phyloP scores from a whole-genome alignment of 2,797 vertebrate genomes.

The Anguilla megastoma region DNA sequence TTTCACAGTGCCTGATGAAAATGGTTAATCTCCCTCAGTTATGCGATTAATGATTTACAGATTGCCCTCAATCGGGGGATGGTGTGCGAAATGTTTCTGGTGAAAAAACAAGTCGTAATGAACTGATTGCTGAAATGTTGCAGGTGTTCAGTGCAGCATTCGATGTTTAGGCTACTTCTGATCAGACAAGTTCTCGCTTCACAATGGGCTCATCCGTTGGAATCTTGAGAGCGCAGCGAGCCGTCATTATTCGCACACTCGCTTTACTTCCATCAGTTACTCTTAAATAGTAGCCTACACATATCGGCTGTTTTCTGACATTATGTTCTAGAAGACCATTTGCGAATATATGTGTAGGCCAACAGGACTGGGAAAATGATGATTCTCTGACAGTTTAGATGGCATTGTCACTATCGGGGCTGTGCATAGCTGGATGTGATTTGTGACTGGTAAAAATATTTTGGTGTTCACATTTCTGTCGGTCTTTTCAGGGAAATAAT shows the following conservation, averaged over 20 bases:
- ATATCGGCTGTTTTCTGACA: not conserved
- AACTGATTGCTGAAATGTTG: not conserved
- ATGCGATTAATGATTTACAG: constrained; percentile 11
- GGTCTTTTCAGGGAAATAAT: not conserved
- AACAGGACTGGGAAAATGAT: too few species aligned
- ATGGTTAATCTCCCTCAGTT: not conserved
- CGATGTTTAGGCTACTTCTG: not conserved
- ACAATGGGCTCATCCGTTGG: not conserved
- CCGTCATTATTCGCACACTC: not conserved
- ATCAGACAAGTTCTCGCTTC: not conserved
- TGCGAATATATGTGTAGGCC: too few species aligned
- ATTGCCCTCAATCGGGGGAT: not conserved
- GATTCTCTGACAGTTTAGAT: too few species aligned
- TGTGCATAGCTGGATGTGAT: too few species aligned
- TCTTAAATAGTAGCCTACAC: not conserved
- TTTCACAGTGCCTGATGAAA: not conserved
- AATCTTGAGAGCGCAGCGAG: not conserved
- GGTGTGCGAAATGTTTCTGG: not conserved
- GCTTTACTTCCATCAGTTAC: not conserved
- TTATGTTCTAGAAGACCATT: not conserved
- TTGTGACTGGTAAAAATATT: too few species aligned
- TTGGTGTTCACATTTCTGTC: too few species aligned
- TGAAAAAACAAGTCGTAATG: not conserved
- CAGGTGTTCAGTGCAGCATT: not conserved
- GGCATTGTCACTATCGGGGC: too few species aligned